Evolutionary conservation across 2,113 vertebrate genomes (phyloP), one percentile per base, ranked within the genome.

Genomic region (Hemibagrus wyckioides): DNA sequence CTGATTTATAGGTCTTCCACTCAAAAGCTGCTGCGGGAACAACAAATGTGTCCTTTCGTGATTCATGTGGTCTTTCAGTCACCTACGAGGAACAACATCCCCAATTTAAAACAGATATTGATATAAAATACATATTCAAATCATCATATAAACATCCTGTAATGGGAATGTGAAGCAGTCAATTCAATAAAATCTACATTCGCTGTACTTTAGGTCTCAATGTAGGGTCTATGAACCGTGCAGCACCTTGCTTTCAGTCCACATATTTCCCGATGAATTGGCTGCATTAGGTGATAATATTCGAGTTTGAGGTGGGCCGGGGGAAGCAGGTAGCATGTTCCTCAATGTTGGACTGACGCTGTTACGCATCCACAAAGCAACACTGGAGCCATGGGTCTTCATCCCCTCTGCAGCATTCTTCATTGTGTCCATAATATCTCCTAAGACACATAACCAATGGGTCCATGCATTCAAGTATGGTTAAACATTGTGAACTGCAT

Each of bases 1-100:
- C 97, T 79, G 96, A 92, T 92, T 93, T 92, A 39, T 93, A 93
- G 85, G 94, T 93, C 87, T 94, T 94, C 85, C 95, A 97, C 82
- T 95, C 94, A 2, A 94, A 65, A 28, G 93, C 95, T 73, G 95
- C 94, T 6, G 95, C 92, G 0, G 97, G 95, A 89, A 95, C 95
- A 25, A 94, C 88, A 44, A 97, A 97, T 21, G 92, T 91, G 50
- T 89, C 89, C 61, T 94, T 92, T 75, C 93, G 83, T 65, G 88
- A 80, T 36, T 90, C 86, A 86, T 86, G 85, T 63, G 94, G 95
- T 65, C 88, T 93, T 80, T 95, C 92, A 57, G 91, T 76, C 90
- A 95, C 91, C 97, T 97, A 91, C 89, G 93, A 82, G 71, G 21
- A 90, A 88, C 83, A 82, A 61, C 61, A 80, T 15, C 30, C 86